Evolutionary conservation across 2,888 invertebrate genomes (phyloP).

Genomic region (Periphyllus acericola): DNA sequence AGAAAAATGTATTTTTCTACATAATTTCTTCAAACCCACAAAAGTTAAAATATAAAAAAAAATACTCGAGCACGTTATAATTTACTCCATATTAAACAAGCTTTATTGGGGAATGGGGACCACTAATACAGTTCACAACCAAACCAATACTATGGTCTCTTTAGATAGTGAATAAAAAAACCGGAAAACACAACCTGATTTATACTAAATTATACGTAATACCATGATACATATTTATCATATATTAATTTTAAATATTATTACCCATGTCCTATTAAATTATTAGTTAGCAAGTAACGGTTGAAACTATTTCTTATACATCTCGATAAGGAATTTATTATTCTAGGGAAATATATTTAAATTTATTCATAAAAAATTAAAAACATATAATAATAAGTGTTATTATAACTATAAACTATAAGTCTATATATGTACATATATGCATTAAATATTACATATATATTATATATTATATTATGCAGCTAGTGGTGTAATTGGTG

Average conservation of each 20-base stretch:
- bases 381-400: no score
- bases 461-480: no score
- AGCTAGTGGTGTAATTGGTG: no score
- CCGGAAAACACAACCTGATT: slow-evolving; percentile 35
- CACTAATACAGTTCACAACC: neutral
- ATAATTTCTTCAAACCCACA: neutral
- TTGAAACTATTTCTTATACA: neutral
- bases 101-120: neutral
- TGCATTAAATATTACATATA: no score
- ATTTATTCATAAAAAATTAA: no score
- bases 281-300: neutral
- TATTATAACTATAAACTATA: no score
- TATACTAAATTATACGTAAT: slow-evolving; percentile 20
- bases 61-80: neutral
- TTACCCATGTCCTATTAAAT: no score
- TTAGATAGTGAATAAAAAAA: neutral
- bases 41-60: neutral
- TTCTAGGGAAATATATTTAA: no score
- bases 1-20: no score
- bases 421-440: no score
- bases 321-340: no score
- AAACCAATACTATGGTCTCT: neutral
- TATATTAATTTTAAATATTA: neutral
- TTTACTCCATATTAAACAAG: neutral
- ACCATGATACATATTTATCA: neutral